phyloP scores from a whole-genome alignment of 2,113 vertebrate species.

The Gopherus flavomarginatus region DNA sequence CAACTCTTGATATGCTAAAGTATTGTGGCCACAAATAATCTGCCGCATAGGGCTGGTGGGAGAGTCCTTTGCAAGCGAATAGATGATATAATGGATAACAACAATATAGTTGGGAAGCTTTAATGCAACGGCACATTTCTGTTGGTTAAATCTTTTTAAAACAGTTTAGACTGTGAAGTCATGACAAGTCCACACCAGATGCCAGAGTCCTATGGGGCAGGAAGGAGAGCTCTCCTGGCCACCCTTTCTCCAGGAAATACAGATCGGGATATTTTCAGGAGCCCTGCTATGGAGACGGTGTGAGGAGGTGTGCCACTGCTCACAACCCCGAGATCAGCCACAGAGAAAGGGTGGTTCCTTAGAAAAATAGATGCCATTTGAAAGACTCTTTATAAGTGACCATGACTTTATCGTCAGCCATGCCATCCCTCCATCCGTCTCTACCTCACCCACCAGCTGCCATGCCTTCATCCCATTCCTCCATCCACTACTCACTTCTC shows the following conservation, averaged over 20 bases:
- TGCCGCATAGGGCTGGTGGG: neutral
- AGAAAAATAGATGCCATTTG: neutral
- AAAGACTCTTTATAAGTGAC: neutral
- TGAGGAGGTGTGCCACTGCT: neutral
- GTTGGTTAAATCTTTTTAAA: neutral
- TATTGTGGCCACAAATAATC: neutral
- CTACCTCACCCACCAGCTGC: neutral
- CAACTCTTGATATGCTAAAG: neutral
- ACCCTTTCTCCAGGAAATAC: neutral
- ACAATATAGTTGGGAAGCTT: fast-evolving
- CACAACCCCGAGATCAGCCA: neutral
- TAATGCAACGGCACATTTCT: fast-evolving
- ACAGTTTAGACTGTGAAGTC: neutral
- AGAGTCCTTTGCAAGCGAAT: conserved; percentile 15
- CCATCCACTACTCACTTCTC: neutral
- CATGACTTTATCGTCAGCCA: neutral
- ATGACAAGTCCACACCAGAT: neutral
- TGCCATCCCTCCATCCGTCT: neutral
- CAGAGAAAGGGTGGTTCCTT: neutral
- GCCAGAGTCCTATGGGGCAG: neutral
- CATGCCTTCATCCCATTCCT: neutral
- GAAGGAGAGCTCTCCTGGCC: neutral
- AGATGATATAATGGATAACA: fast-evolving
- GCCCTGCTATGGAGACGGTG: too few relatives aligned
- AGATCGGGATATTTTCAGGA: neutral